Evolutionary conservation across 2,113 vertebrate genomes (phyloP), one percentile per base, ranked within the genome.

Genomic region (Nicator chloris): DNA sequence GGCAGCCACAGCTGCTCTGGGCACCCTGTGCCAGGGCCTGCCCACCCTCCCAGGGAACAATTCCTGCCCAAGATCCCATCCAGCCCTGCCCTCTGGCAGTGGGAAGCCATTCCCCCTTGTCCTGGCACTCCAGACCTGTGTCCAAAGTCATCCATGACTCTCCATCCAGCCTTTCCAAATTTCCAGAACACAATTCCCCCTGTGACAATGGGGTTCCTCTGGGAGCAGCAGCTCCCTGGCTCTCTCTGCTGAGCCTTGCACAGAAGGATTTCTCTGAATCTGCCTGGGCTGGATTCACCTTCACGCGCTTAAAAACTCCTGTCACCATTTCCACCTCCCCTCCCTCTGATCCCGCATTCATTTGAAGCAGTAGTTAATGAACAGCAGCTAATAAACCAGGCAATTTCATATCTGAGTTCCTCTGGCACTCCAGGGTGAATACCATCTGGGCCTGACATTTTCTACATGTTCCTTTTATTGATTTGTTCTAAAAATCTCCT

Each of bases 361-460:
- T 94, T 79, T 93, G 79, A 82, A 95, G 88, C 75, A 85, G 92
- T 85, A 95, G 88, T 96, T 96, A 96, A 96, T 26, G 31, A 96
- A 92, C 90, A 88, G 94, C 82, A 94, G 93, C 87, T 96, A 96
- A 96, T 96, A 96, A 96, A 94, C 75, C 70, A 93, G 86, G 93
- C 92, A 93, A 96, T 96, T 95, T 96, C 92, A 86, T 96, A 95
- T 96, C 92, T 27, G 85, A 96, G 92, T 80, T 96, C 90, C 92
- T 96, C 79, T 60, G 79, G 82, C 85, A 90, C 95, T 96, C 92
- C 12, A 7, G 88, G 90, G 92, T 96, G 93, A 95, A 93, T 85
- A 82, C 96, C 95, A 95, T 94, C 95, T 96, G 96, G 95, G 95
- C 75, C 96, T 96, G 96, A 96, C 95, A 96, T 96, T 94, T 94